A percentile compares a stretch with the other conserved stretches of the same genome.
Conservation (phyloP, 2,113 vertebrate species). For the Istiophorus platypterus region DNA sequence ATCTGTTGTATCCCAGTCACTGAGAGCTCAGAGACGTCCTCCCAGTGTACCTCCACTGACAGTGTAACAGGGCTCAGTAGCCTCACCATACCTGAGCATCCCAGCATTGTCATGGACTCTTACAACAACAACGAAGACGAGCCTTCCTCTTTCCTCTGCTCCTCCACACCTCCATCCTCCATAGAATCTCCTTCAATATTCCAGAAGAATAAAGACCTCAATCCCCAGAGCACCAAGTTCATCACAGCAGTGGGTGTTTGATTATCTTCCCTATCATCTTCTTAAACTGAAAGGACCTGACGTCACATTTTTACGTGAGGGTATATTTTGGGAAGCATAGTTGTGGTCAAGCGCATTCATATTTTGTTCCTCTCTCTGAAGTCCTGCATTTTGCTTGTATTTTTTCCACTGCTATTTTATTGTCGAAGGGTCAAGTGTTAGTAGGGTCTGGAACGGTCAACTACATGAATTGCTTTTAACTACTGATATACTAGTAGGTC, state of each 20-base stretch:
- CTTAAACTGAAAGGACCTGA: neutral
- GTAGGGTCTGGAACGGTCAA: neutral
- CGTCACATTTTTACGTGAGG: neutral
- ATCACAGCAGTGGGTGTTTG: conserved; percentile 83
- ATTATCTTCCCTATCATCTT: neutral
- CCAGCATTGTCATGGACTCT: conserved; percentile 69
- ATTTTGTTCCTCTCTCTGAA: neutral
- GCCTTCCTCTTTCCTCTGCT: conserved; percentile 71
- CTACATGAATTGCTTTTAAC: neutral
- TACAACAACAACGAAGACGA: conserved; percentile 68
- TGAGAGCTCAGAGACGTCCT: conserved; percentile 84
- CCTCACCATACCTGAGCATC: conserved; percentile 56
- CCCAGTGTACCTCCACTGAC: conserved; percentile 84
- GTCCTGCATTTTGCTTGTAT: neutral
- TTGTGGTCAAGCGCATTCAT: neutral
- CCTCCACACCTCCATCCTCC: conserved; percentile 70
- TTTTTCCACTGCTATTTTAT: neutral
- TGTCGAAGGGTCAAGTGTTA: too few species aligned
- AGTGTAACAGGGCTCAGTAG: conserved; percentile 74
- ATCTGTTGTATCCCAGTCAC: conserved; percentile 70
- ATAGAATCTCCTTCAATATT: conserved; percentile 70
- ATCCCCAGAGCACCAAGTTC: conserved; percentile 74
- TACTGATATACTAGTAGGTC: neutral
- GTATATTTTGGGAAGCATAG: neutral
- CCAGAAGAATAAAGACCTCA: conserved; percentile 76